Evolutionary conservation across 1,140 invertebrate species (phyloP), one percentile per base, ranked within the genome.

Genomic region (Euura saliciscinereae): DNA sequence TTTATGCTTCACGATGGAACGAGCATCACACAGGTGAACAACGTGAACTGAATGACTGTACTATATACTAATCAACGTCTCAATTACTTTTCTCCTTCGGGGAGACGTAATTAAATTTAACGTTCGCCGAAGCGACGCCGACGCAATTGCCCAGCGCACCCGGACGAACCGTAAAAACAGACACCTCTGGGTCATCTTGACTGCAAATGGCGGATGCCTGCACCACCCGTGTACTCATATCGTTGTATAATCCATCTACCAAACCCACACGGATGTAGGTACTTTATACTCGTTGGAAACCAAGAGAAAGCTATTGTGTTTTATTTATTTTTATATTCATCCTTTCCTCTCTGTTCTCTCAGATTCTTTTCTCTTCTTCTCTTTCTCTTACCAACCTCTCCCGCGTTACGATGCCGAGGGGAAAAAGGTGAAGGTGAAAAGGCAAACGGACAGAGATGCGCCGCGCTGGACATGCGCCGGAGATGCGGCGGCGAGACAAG

Each of bases 21-120:
- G 28, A 0, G 28, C 28, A 28, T 28, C 28, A 1, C 28, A 28
- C 28, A 28, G 28, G 28, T 28, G 28, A 28, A 28, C 28, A 28
- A 28, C 28, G 51, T n/a, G 13, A 11, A n/a, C 6, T 4, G 3
- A 59, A n/a, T 59, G 51, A 59, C 51, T n/a, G 51, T 8, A 59
- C 51, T 59, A 59, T 59, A 59, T 59, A 59, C 51, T 59, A 59
- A 59, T 59, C 51, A 59, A 59, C 51, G 51, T 59, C 51, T 59
- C 51, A 59, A 59, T 59, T 59, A 59, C 5, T 59, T 28, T 59
- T n/a, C 28, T 28, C 13, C 51, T 8, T 4, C 51, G 51, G 51
- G 13, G 51, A n/a, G 10, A 59, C 51, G 51, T 59, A 59, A 59
- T 59, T 59, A 59, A 59, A 59, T 59, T 59, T 59, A 11, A 59